phyloP scores from a whole-genome alignment of 1,140 invertebrate species.

The Micrasema minimum region DNA sequence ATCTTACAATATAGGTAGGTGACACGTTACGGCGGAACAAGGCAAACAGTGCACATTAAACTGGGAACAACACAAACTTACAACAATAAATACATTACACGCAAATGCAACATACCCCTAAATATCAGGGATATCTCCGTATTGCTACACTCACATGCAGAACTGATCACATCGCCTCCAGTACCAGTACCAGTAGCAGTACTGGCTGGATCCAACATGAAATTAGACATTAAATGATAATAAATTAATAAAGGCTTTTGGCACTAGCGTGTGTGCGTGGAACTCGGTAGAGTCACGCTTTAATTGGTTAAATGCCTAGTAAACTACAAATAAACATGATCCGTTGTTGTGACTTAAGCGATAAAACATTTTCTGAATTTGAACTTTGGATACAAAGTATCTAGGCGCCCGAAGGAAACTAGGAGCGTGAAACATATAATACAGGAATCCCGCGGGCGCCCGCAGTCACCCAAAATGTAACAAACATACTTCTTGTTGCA shows the following conservation, averaged over 20 bases:
- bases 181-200: too few relatives aligned
- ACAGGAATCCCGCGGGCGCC: slow-evolving; percentile 41
- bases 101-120: slow-evolving; percentile 68
- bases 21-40: slow-evolving; percentile 19
- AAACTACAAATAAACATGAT: slow-evolving; percentile 52
- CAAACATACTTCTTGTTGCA: slow-evolving; percentile 40
- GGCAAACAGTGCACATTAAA: slow-evolving; percentile 49
- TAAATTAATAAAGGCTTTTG: slow-evolving; percentile 53
- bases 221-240: slow-evolving; percentile 45
- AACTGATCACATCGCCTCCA: slow-evolving; percentile 28
- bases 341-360: slow-evolving; percentile 54
- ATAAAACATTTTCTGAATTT: slow-evolving; percentile 48
- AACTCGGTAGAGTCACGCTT: slow-evolving; percentile 46
- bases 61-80: slow-evolving; percentile 54
- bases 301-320: slow-evolving; percentile 45
- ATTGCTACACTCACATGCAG: slow-evolving; percentile 64
- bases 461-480: slow-evolving; percentile 41
- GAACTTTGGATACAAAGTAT: slow-evolving; percentile 41
- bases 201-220: slow-evolving; percentile 24
- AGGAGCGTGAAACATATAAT: slow-evolving; percentile 47
- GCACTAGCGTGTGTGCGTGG: slow-evolving; percentile 53
- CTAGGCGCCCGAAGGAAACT: background rate
- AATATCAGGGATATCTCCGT: slow-evolving; percentile 68
- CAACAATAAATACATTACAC: slow-evolving; percentile 67
- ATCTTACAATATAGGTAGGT: background rate